Evolutionary conservation across 2,797 vertebrate genomes (phyloP), one percentile per base, ranked within the genome.

Genomic region (Philypnodon macrostomus): DNA sequence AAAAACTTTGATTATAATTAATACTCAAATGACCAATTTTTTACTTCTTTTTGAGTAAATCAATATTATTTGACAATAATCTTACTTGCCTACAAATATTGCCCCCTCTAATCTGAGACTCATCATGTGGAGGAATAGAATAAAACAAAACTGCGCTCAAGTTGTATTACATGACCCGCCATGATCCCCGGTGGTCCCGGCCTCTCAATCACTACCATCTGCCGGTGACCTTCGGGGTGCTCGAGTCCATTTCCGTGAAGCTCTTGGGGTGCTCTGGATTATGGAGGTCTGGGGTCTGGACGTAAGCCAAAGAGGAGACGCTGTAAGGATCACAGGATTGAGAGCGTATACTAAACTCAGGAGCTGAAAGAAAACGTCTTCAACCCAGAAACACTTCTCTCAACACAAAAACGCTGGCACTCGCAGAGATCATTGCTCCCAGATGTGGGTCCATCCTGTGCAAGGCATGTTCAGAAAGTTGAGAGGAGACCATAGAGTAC

Each of bases 371-470:
- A n/a, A 75, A 73, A 77, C 70, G 68, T 83, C 66, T 66, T 61
- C n/a, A 73, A 67, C 73, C 46, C 49, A 57, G 47, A 72, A 80
- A 82, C 73, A 72, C 75, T 67, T 75, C 58, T 65, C 70, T 80
- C 74, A 75, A 38, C 24, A 59, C 59, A 55, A 34, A 32, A 39
- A 39, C 45, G 46, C 46, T 35, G 47, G 63, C 53, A 52, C 50
- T 70, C 5, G 46, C 59, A 50, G 41, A 55, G 51, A 47, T 83
- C 60, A 87, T 88, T 86, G 70, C 76, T 84, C 76, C 80, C 86
- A 87, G 83, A 85, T 87, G 83, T 84, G 70, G 55, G 46, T 68
- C 39, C 58, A 67, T 80, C 73, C 70, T 74, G 73, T 59, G 41
- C 44, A 57, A 65, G 50, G 54, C 59, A 65, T 65, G 71, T 66